These are phyloP conservation scores for Lates japonicus DNA, from an alignment of 2,797 vertebrate genomes.

Conservation along the genomic window DNA sequence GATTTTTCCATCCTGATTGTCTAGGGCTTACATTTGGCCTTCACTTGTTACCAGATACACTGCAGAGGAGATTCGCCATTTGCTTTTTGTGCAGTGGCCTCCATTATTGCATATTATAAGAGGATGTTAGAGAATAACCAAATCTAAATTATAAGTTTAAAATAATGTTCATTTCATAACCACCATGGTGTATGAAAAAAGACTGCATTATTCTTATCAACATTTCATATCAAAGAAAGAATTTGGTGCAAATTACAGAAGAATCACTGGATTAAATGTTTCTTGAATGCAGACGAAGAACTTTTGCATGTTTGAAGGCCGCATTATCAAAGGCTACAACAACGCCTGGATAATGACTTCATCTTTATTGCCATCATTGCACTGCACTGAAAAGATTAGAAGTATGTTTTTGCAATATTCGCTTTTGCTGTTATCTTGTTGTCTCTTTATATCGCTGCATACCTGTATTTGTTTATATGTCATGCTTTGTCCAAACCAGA, in stretches of 20 bases:
- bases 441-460: too few species aligned
- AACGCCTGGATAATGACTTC: neutral
- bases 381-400: neutral
- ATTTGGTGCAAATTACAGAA: neutral
- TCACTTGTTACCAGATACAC: neutral
- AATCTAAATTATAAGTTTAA: too few species aligned
- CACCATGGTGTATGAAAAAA: neutral
- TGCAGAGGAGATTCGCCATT: too few species aligned
- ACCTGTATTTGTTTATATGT: too few species aligned
- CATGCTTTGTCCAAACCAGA: too few species aligned
- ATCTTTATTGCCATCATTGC: neutral
- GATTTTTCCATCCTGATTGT: neutral
- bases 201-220: neutral
- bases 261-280: neutral
- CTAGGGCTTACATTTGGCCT: neutral
- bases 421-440: too few species aligned
- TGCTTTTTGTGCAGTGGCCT: neutral
- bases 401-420: neutral
- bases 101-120: neutral
- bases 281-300: conserved; percentile 17
- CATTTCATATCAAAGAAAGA: neutral
- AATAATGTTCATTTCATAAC: too few species aligned
- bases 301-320: neutral
- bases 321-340: neutral
- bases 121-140: neutral